Conservation (phyloP, 1,140 invertebrate genomes). For the Zaprionus ornatus region DNA sequence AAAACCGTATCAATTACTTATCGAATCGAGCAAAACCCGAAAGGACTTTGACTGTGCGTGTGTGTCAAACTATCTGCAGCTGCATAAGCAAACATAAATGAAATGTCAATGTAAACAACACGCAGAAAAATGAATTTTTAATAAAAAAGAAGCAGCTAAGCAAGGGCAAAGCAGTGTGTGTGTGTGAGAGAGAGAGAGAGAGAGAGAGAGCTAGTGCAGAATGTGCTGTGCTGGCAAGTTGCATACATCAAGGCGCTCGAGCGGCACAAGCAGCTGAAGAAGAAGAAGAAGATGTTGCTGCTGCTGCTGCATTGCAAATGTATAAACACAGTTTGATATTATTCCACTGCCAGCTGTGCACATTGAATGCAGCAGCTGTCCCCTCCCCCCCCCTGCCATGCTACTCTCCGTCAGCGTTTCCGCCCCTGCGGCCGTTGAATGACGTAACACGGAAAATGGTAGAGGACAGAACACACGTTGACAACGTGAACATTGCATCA, state of each 20-base stretch:
- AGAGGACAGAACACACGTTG: conserved; percentile 57
- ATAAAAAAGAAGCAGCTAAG: conserved; percentile 33
- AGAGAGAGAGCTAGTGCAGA: neutral
- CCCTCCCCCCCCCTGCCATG: neutral
- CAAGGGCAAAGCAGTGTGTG: neutral
- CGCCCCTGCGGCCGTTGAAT: neutral
- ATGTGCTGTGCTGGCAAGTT: conserved; percentile 22
- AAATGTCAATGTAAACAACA: conserved; percentile 65
- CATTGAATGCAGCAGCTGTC: conserved; percentile 54
- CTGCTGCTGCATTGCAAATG: conserved; percentile 72
- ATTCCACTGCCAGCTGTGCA: conserved; percentile 74
- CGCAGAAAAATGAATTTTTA: conserved; percentile 64
- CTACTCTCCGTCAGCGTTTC: neutral
- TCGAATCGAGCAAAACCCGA: conserved; percentile 42
- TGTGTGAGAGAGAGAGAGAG: neutral
- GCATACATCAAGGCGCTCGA: conserved; percentile 66
- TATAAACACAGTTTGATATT: conserved; percentile 81
- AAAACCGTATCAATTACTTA: conserved; percentile 53
- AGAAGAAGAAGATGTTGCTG: conserved; percentile 20
- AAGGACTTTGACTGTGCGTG: conserved; percentile 40
- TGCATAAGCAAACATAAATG: conserved; percentile 61
- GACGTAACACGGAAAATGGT: conserved; percentile 14
- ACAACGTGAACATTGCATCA: conserved; percentile 61
- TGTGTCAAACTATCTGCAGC: conserved; percentile 41
- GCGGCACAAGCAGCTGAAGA: conserved; percentile 9